Base-by-base conservation (phyloP, 2,888 invertebrate species). In the Pyrgus malvae region DNA sequence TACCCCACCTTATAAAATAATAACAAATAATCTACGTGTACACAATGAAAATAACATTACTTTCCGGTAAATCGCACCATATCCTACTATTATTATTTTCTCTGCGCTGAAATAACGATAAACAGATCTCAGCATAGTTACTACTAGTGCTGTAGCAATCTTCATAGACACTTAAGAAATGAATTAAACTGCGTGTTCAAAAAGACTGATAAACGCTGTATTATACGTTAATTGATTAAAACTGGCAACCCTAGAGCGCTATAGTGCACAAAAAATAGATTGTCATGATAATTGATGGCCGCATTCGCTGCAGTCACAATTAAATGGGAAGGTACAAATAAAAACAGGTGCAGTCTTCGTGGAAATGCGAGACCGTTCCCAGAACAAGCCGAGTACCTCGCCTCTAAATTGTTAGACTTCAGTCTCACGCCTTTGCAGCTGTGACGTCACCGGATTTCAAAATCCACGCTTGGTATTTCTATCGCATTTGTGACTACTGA, bases 281-380 rank as follows among this genome's bases (percentile, higher is more conserved):
- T 74, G 74, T 78, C 78, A 71, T 69, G 64, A 67, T 80, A 78
- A 83, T 80, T 81, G 77, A 83, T 83, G 74, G 74, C 69, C 69
- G 67, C 72, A 74, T 76, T 78, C 64, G 70, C 67, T 67, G 68
- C 68, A 66, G 70, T 72, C 72, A 78, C 78, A 76, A 79, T 78
- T 80, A 78, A 78, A 76, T 67, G 67, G 56, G 62, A 65, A 67
- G 69, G 65, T 67, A 72, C 74, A 72, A 76, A 82, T 75, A 69
- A 70, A 71, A 75, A 77, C 84, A 86, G 86, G 83, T 85, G 83
- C 66, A 65, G 62, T 64, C 57, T 80, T 78, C 78, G 74, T 72
- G 72, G 78, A 83, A 81, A 67, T 73, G 72, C 76, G 74, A 76
- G 72, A 73, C 68, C 77, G 70, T 82, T 81, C 76, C 62, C 59